A percentile compares a stretch with the other conserved stretches of the same genome.
These are phyloP conservation scores for Tautogolabrus adspersus DNA, from an alignment of 2,113 vertebrate genomes.

Conservation along the genomic window DNA sequence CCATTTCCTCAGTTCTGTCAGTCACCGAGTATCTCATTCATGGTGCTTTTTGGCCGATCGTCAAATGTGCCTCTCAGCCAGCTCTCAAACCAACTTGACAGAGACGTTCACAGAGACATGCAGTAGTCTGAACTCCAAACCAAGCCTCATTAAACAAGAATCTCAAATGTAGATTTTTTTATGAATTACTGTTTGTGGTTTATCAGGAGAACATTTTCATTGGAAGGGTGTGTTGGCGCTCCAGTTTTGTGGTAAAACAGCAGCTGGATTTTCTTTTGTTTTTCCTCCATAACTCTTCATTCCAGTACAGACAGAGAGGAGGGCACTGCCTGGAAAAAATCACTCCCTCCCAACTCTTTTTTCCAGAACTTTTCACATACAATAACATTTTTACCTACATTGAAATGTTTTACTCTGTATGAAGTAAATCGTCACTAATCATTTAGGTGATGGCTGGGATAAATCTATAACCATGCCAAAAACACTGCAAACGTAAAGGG, in stretches of 20 bases:
- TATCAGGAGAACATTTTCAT: conserved; percentile 47
- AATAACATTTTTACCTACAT: conserved; percentile 31
- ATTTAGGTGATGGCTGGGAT: conserved; percentile 3
- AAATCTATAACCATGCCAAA: background rate
- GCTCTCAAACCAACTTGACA: conserved; percentile 49
- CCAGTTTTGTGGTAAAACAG: conserved; percentile 64
- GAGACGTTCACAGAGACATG: conserved; percentile 39
- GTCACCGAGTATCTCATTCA: conserved; percentile 56
- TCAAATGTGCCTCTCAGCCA: conserved; percentile 51
- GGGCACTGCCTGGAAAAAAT: conserved; percentile 64
- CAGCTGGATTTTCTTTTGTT: conserved; percentile 62
- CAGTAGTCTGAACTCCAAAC: conserved; percentile 43
- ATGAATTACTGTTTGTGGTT: conserved; percentile 54
- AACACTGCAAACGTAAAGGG: too few relatives aligned
- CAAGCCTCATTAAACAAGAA: conserved; percentile 65
- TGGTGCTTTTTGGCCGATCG: conserved; percentile 57
- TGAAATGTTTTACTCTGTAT: conserved; percentile 11
- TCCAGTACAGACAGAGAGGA: conserved; percentile 58
- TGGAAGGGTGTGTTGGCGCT: conserved; percentile 42
- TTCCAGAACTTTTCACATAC: conserved; percentile 46
- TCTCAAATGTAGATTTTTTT: conserved; percentile 52
- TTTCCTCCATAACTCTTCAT: conserved; percentile 56
- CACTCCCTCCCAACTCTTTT: conserved; percentile 34
- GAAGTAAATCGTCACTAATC: conserved; percentile 1
- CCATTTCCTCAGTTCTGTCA: conserved; percentile 37